Percentiles rank a stretch among this genome's conserved stretches.
Evolutionary conservation across 92 coral and sea anemone genomes (phyloP).

Genomic region (Siderastrea radians): DNA sequence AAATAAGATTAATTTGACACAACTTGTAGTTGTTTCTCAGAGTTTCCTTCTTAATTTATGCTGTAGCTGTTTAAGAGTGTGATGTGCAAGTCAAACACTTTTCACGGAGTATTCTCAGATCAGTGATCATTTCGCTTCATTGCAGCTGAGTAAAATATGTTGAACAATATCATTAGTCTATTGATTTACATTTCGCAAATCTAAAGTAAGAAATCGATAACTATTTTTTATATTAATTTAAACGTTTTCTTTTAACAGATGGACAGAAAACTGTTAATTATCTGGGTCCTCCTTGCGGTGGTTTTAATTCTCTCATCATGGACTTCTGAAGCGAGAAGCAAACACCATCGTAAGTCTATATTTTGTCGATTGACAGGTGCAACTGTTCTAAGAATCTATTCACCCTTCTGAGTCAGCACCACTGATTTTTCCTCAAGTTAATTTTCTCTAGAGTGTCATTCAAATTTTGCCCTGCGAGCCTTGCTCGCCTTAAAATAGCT

Average conservation of each 20-base stretch:
- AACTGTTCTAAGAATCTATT: no score
- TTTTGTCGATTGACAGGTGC: no score
- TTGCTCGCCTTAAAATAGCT: not conserved
- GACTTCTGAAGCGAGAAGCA: constrained; percentile 38
- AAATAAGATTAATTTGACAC: not conserved
- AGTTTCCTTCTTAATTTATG: not conserved
- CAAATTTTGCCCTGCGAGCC: no score
- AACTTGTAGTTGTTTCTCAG: not conserved
- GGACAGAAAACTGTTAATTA: constrained; percentile 11
- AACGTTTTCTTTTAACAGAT: not conserved
- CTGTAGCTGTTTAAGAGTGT: not conserved
- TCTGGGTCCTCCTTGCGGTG: constrained; percentile 26
- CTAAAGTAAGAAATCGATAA: not conserved
- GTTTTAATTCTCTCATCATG: constrained; percentile 20
- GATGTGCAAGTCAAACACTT: not conserved
- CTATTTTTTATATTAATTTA: no score
- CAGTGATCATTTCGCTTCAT: not conserved
- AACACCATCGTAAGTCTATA: constrained; percentile 42
- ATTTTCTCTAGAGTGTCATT: no score
- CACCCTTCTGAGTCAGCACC: no score
- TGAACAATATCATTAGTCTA: not conserved
- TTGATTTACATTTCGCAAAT: not conserved
- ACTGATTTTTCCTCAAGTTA: not conserved
- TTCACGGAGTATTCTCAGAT: not conserved
- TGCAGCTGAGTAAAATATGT: not conserved